Base-by-base conservation (phyloP, 2,888 invertebrate species). In the Laspeyria flexula region DNA sequence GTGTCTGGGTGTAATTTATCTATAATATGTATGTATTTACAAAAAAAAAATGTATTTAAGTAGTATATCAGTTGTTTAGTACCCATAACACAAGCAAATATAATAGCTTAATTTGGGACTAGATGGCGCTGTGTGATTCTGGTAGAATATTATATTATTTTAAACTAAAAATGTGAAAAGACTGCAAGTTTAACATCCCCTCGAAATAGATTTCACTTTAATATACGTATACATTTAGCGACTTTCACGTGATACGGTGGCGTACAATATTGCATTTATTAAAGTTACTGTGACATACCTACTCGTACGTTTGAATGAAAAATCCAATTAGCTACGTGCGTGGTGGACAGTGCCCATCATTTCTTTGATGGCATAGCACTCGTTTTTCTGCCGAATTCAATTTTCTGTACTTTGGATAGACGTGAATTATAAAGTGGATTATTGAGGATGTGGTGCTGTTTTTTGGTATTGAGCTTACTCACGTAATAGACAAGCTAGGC, bases 301-400 rank as follows among this genome's bases (percentile, higher is more conserved):
- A 7, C 30, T 11, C 29, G 46, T 15, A 60, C 29, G 40, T 23
- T 53, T 59, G 54, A 71, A 71, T 75, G 72, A 68, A 75, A 77
- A 79, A 72, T 79, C 65, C 79, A 77, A 77, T 77, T 77, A 76
- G 63, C 55, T 55, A 55, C 43, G 42, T 39, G 31, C 56, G 49
- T 39, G 30, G 29, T 41, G 5, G 33, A 39, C 29, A 51, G 55
- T 73, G 63, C 75, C 74, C 65, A 72, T 75, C 71, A 78, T 67
- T 66, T 65, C 67, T 57, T 62, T 67, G 60, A 73, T 67, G 51
- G 55, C 46, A 33, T 25, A 11, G 38, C 51, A 58, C 63, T 56
- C 69, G 65, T 61, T 68, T 73, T 62, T 69, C 53, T 52, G 44
- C 50, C 55, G 47, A 69, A 67, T 69, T 63, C 60, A 67, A 68